phyloP scores from a whole-genome alignment of 1,140 invertebrate species.

The Aphaenogaster rudis region DNA sequence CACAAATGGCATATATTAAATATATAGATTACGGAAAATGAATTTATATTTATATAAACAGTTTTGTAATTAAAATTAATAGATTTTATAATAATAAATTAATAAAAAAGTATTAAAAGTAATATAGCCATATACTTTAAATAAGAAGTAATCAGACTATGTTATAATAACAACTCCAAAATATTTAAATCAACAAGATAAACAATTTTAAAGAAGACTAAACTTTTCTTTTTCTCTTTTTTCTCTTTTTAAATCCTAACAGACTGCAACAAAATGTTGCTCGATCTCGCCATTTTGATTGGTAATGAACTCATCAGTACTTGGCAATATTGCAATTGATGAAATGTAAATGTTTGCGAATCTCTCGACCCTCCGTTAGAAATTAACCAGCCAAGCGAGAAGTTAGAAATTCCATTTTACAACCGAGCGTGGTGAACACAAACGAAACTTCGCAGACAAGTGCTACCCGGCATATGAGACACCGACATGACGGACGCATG shows the following conservation, averaged over 20 bases:
- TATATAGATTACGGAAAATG: no score
- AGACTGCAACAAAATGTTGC: not conserved
- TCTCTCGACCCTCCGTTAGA: slow-evolving; percentile 31
- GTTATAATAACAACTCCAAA: not conserved
- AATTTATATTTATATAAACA: no score
- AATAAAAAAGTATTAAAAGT: no score
- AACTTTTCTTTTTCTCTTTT: not conserved
- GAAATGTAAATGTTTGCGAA: slow-evolving; percentile 45
- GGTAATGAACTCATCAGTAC: not conserved
- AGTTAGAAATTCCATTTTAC: slow-evolving; percentile 48
- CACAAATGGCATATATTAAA: no score
- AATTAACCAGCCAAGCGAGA: slow-evolving; percentile 40
- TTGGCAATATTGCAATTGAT: slow-evolving; percentile 26
- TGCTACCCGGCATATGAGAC: not conserved
- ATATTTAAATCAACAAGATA: not conserved
- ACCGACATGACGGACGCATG: not conserved
- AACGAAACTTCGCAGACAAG: slow-evolving; percentile 7
- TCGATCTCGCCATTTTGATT: slow-evolving; percentile 15
- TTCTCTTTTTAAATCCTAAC: not conserved
- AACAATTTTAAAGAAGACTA: not conserved
- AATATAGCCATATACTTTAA: no score
- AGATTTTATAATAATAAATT: no score
- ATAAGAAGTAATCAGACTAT: no score
- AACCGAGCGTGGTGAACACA: not conserved
- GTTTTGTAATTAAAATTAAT: no score